Conservation (phyloP, 2,797 vertebrate species). For the Squalus acanthias region DNA sequence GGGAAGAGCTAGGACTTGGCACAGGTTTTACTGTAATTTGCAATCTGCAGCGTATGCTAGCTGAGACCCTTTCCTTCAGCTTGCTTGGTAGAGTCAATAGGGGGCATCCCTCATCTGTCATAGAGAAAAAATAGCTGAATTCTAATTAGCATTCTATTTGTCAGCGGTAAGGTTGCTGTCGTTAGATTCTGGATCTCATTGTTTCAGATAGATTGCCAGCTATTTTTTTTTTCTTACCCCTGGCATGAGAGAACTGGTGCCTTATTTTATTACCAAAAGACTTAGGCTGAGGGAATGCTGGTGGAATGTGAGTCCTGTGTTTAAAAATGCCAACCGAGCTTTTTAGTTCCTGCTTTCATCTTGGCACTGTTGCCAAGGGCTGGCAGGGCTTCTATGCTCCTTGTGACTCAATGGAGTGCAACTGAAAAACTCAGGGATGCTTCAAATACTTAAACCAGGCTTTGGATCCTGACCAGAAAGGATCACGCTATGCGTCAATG, state of each 20-base stretch:
- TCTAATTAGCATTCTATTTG: slow-evolving; percentile 83
- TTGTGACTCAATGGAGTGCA: slow-evolving; percentile 52
- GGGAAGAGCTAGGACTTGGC: slow-evolving; percentile 72
- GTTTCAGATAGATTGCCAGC: slow-evolving; percentile 77
- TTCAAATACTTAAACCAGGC: slow-evolving; percentile 68
- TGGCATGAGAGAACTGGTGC: slow-evolving; percentile 59
- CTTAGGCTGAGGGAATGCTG: slow-evolving; percentile 54
- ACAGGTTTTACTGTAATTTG: slow-evolving; percentile 86
- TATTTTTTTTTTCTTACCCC: slow-evolving; percentile 51
- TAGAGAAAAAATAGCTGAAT: slow-evolving; percentile 91
- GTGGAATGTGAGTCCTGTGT: slow-evolving; percentile 63
- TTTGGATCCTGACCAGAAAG: slow-evolving; percentile 74
- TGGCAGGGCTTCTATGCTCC: slow-evolving; percentile 46
- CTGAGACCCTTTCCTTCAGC: slow-evolving; percentile 72
- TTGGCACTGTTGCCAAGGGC: slow-evolving; percentile 52
- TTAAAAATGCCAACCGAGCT: slow-evolving; percentile 68
- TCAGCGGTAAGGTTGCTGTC: slow-evolving; percentile 65
- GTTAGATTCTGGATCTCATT: slow-evolving; percentile 76
- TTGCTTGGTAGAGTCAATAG: slow-evolving; percentile 95
- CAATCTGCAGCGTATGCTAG: slow-evolving; percentile 75
- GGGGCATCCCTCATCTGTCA: slow-evolving; percentile 98
- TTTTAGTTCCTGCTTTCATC: slow-evolving; percentile 74
- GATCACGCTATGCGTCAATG: slow-evolving; percentile 63
- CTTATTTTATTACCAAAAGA: slow-evolving; percentile 53
- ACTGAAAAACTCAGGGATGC: slow-evolving; percentile 72